phyloP scores from a whole-genome alignment of 2,113 vertebrate genomes.

The Nestor notabilis region DNA sequence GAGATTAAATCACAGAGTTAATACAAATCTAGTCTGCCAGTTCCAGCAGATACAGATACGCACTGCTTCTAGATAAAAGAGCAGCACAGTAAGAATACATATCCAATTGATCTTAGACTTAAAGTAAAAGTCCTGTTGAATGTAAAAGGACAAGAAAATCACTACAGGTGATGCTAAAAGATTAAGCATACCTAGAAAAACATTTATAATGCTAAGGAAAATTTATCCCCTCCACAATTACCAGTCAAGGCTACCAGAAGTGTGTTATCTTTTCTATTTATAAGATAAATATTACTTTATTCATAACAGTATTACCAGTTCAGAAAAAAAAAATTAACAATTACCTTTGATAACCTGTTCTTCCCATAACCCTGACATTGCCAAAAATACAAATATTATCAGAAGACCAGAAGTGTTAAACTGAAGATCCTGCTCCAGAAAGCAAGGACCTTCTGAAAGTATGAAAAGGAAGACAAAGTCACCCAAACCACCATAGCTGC shows the following conservation, averaged over 20 bases:
- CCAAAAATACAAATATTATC: neutral
- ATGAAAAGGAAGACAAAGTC: neutral
- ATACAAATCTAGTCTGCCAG: neutral
- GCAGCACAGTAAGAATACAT: neutral
- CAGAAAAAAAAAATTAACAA: neutral
- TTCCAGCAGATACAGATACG: neutral
- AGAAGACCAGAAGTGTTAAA: neutral
- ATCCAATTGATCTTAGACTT: neutral
- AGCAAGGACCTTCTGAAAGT: neutral
- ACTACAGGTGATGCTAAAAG: neutral
- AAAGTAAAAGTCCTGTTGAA: conserved; percentile 22
- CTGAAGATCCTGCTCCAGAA: neutral
- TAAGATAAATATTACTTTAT: neutral
- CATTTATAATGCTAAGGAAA: neutral
- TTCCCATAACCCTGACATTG: neutral
- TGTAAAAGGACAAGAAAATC: neutral
- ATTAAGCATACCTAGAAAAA: neutral
- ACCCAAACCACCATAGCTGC: neutral
- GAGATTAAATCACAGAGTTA: neutral
- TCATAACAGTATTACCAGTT: neutral
- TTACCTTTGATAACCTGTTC: neutral
- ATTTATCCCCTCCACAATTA: neutral
- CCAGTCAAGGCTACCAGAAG: neutral
- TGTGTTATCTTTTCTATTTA: neutral
- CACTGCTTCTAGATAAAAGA: neutral